These are phyloP conservation scores for Pseudomyrmex gracilis DNA, from an alignment of 1,140 invertebrate genomes.

Conservation along the genomic window DNA sequence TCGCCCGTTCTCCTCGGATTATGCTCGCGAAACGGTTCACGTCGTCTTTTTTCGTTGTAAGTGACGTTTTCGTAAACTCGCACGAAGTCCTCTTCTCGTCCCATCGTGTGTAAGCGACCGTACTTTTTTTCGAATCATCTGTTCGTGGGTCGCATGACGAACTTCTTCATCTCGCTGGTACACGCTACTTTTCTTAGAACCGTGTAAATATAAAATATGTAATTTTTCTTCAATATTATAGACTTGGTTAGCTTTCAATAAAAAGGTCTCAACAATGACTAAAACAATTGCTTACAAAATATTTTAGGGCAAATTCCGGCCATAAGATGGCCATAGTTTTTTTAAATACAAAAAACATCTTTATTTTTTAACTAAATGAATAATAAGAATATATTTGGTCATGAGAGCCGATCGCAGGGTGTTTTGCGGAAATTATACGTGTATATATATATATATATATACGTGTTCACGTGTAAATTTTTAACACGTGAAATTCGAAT, in stretches of 20 bases:
- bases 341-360: too few species aligned
- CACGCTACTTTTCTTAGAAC: neutral
- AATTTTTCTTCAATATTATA: neutral
- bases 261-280: neutral
- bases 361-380: too few species aligned
- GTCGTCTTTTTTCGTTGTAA: conserved; percentile 73
- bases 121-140: conserved; percentile 58
- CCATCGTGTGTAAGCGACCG: conserved; percentile 66
- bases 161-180: conserved; percentile 48
- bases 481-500: too few species aligned
- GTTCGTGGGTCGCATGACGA: conserved; percentile 49
- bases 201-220: neutral
- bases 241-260: neutral
- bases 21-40: conserved; percentile 73
- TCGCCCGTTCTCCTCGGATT: conserved; percentile 63
- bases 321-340: too few species aligned
- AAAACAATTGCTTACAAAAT: conserved; percentile 8
- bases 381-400: too few species aligned
- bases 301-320: too few species aligned
- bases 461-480: too few species aligned
- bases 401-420: too few species aligned
- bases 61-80: conserved; percentile 73
- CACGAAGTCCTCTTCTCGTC: conserved; percentile 63
- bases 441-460: too few species aligned
- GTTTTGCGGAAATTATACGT: too few species aligned